phyloP scores from a whole-genome alignment of 2,888 invertebrate genomes.

The Lordiphosa fenestrarum region DNA sequence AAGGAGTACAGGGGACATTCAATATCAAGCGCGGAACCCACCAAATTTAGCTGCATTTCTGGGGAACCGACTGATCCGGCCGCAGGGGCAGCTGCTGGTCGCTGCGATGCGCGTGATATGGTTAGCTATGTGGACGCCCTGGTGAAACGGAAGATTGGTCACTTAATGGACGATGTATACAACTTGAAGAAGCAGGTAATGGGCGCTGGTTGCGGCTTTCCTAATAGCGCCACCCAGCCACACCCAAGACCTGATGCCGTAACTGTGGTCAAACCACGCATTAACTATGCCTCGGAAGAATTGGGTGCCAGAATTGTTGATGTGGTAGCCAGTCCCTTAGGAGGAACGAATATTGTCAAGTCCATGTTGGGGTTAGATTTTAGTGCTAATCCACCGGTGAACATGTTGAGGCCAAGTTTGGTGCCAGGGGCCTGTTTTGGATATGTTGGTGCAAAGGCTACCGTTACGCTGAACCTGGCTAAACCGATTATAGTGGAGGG shows the following conservation, averaged over 20 bases:
- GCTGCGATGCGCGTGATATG: slow-evolving; percentile 29
- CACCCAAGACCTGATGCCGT: neutral
- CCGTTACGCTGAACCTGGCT: slow-evolving; percentile 54
- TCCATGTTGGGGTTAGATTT: slow-evolving; percentile 59
- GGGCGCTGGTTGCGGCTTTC: slow-evolving; percentile 19
- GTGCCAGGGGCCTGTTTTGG: slow-evolving; percentile 70
- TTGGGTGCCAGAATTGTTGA: slow-evolving; percentile 61
- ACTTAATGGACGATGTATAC: slow-evolving; percentile 65
- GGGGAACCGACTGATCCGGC: neutral
- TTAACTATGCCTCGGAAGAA: slow-evolving; percentile 70
- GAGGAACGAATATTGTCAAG: slow-evolving; percentile 39
- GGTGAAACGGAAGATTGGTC: slow-evolving; percentile 56
- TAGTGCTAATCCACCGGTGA: slow-evolving; percentile 64
- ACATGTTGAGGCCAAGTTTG: slow-evolving; percentile 53
- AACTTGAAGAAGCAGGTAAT: slow-evolving; percentile 56
- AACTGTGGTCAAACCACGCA: slow-evolving; percentile 20
- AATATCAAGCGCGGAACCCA: neutral
- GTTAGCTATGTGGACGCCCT: slow-evolving; percentile 46
- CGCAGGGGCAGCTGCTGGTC: neutral
- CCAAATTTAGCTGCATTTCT: neutral
- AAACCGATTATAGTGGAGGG: slow-evolving; percentile 54
- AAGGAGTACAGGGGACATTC: neutral
- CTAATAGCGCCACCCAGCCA: neutral
- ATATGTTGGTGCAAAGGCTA: slow-evolving; percentile 49
- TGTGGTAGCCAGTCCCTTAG: slow-evolving; percentile 56